These are phyloP conservation scores for Cheilosia pagana DNA, from an alignment of 2,888 invertebrate species.

Conservation along the genomic window DNA sequence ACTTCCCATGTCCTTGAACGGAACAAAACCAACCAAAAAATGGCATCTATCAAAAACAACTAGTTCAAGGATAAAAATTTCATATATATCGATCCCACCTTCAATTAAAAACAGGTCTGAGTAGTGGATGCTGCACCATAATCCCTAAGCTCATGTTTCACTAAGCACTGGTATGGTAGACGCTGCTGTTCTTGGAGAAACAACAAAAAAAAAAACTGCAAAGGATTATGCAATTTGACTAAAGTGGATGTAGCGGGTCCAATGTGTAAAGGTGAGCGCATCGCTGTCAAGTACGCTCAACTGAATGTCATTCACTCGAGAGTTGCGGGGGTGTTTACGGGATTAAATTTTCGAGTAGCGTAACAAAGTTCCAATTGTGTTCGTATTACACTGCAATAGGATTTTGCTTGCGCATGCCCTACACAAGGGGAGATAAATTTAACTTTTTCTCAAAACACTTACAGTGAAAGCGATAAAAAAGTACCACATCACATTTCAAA, in stretches of 20 bases:
- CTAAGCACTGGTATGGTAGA: background rate
- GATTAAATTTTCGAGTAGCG: slow-evolving; percentile 38
- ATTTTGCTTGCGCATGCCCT: slow-evolving; percentile 41
- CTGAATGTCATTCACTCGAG: slow-evolving; percentile 42
- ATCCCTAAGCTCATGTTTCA: slow-evolving; percentile 25
- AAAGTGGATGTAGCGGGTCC: slow-evolving; percentile 25
- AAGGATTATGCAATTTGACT: slow-evolving; percentile 64
- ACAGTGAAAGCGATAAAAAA: background rate
- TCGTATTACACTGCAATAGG: background rate
- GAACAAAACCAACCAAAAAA: slow-evolving; percentile 8
- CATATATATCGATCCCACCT: slow-evolving; percentile 54
- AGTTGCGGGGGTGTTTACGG: slow-evolving; percentile 16
- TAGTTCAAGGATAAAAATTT: slow-evolving; percentile 68
- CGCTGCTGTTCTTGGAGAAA: background rate
- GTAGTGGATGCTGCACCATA: slow-evolving; percentile 3
- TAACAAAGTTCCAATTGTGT: slow-evolving; percentile 47
- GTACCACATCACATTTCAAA: background rate
- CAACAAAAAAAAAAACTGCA: background rate
- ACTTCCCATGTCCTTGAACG: slow-evolving; percentile 32
- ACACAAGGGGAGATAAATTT: background rate
- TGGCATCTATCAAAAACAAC: slow-evolving; percentile 21
- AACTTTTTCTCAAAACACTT: background rate
- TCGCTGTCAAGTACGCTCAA: slow-evolving; percentile 44
- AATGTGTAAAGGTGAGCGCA: slow-evolving; percentile 37
- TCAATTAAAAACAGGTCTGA: slow-evolving; percentile 49